These are phyloP conservation scores for Alcis repandata DNA, from an alignment of 2,888 invertebrate species.

Conservation along the genomic window DNA sequence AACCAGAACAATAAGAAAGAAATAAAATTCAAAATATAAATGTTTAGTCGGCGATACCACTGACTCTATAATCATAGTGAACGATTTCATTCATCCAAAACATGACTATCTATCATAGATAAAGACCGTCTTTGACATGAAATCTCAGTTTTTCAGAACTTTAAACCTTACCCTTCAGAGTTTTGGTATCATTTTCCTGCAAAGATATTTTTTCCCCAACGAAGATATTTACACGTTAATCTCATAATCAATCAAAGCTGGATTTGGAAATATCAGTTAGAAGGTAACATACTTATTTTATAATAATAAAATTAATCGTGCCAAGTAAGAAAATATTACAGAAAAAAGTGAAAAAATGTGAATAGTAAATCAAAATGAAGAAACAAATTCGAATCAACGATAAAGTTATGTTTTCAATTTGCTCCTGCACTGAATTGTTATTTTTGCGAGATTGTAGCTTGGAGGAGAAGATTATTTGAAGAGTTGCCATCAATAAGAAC, in stretches of 20 bases:
- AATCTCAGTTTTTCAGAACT: not conserved
- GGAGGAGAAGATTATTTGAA: too few relatives aligned
- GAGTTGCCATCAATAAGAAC: too few relatives aligned
- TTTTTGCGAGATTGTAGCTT: too few relatives aligned
- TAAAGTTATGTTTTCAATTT: too few relatives aligned
- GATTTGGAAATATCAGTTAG: slow-evolving; percentile 32
- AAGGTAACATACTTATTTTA: slow-evolving; percentile 1
- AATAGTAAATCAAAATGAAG: too few relatives aligned
- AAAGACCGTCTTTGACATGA: slow-evolving; percentile 1
- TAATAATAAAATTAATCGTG: slow-evolving; percentile 1
- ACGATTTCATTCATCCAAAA: slow-evolving; percentile 19
- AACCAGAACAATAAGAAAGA: not conserved
- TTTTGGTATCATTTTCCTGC: slow-evolving; percentile 11
- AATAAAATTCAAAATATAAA: not conserved
- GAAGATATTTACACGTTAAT: slow-evolving; percentile 28
- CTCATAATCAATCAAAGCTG: slow-evolving; percentile 39
- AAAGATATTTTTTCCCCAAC: not conserved
- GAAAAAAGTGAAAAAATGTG: not conserved
- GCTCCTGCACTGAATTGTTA: too few relatives aligned
- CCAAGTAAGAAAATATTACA: not conserved
- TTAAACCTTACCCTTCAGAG: slow-evolving; percentile 11
- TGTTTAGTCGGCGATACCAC: not conserved
- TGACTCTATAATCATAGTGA: not conserved
- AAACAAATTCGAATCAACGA: too few relatives aligned
- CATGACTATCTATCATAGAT: slow-evolving; percentile 26